These are phyloP conservation scores for Dryobates pubescens DNA, from an alignment of 2,797 vertebrate genomes.

Conservation along the genomic window DNA sequence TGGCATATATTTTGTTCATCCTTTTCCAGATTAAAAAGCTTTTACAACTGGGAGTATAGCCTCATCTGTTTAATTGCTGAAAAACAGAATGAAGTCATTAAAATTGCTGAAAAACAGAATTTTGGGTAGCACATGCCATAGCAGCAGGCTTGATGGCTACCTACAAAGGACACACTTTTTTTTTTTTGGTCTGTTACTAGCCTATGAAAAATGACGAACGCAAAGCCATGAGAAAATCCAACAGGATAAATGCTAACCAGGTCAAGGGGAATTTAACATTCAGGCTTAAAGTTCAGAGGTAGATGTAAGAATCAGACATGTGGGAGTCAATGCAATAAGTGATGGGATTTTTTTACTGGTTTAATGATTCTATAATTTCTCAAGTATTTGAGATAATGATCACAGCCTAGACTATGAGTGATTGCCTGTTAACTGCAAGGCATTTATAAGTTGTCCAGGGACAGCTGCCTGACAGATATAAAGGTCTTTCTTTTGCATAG, in stretches of 20 bases:
- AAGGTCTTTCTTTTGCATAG: constrained; percentile 24
- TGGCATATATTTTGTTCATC: not conserved
- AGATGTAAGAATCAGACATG: constrained; percentile 4
- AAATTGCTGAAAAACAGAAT: not conserved
- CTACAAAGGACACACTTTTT: not conserved
- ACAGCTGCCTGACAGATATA: constrained; percentile 19
- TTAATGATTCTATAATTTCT: constrained; percentile 67
- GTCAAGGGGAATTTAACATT: not conserved
- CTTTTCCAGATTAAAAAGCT: not conserved
- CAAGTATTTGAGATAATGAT: constrained; percentile 60
- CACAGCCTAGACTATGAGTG: constrained; percentile 14
- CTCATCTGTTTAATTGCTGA: not conserved
- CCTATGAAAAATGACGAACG: not conserved
- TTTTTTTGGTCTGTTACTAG: not conserved
- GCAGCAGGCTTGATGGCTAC: not conserved
- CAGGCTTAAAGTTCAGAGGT: not conserved
- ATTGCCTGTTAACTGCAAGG: constrained; percentile 49
- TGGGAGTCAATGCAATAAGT: not conserved
- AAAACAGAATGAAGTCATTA: not conserved
- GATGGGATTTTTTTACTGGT: constrained; percentile 41
- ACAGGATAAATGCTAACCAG: not conserved
- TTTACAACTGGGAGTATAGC: not conserved
- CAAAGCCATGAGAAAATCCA: not conserved
- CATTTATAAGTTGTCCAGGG: constrained; percentile 32
- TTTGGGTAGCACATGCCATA: not conserved